Conservation (phyloP, 2,888 invertebrate species). For the Eupithecia tripunctaria region DNA sequence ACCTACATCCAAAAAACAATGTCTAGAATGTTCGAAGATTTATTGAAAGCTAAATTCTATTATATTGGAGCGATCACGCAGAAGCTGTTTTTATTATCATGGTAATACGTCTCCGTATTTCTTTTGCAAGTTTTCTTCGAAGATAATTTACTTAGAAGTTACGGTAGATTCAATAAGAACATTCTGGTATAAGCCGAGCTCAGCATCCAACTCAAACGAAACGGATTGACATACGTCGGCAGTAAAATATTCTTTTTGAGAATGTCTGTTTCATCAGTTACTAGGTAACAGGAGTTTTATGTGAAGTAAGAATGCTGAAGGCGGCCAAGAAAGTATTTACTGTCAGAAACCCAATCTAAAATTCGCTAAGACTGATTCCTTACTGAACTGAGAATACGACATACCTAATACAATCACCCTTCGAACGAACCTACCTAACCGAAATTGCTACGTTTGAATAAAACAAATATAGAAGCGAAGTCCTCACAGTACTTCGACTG, state of each 20-base stretch:
- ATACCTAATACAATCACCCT: background rate
- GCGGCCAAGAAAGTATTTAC: background rate
- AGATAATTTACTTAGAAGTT: slow-evolving; percentile 21
- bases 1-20: slow-evolving; percentile 1
- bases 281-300: background rate
- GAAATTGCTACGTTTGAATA: background rate
- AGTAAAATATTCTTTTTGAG: slow-evolving; percentile 20
- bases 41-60: slow-evolving; percentile 2
- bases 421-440: background rate
- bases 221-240: slow-evolving; percentile 15
- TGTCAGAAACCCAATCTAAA: background rate
- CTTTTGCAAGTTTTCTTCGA: slow-evolving; percentile 11
- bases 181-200: slow-evolving; percentile 23
- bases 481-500: background rate
- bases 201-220: slow-evolving; percentile 20
- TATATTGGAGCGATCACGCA: slow-evolving; percentile 1
- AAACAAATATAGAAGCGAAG: background rate
- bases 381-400: background rate
- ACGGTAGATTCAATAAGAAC: slow-evolving; percentile 22
- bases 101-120: slow-evolving; percentile 6
- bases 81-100: slow-evolving; percentile 13
- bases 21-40: background rate
- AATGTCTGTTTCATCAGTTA: background rate
- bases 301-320: background rate
- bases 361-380: background rate